Evolutionary conservation across 1,140 invertebrate genomes (phyloP), one percentile per base, ranked within the genome.

Genomic region (Ephestia elutella): DNA sequence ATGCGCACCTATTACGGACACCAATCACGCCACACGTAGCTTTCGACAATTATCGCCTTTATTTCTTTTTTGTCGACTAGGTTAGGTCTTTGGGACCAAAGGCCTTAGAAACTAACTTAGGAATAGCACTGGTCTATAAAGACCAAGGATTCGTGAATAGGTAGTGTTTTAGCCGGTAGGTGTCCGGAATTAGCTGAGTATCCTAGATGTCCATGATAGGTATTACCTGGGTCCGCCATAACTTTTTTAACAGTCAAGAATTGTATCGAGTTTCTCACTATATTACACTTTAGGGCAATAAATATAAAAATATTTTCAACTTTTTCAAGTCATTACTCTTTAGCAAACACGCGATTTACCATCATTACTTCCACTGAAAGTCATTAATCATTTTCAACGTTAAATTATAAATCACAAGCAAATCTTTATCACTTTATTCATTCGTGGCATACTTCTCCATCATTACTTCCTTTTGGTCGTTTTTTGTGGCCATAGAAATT

Each of bases 1-100:
- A 63, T 50, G 60, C 57, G 44, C 69, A 62, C 57, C 49, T 49
- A 54, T 61, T 59, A 57, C 54, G 57, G 57, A 62, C 60, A 65
- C 59, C 44, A 50, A 58, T 60, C 60, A 59, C 48, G 56, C 44
- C 48, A 56, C 19, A 25, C 4, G 13, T 25, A 18, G 50, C 38
- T 44, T 44, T 44, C 13, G 5, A 5, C n/a, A 44, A 44, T 44
- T 44, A 44, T 44, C n/a, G n/a, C n/a, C 13, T 15, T 44, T 44
- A 7, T 44, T 44, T 15, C 32, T 11, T 15, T 44, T 15, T 32
- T 32, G 7, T n/a, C 30, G 7, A 32, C 9, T 10, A 1, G 30
- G 30, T n/a, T n/a, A n/a, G n/a, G n/a, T n/a, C n/a, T n/a, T n/a
- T n/a, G n/a, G n/a, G n/a, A n/a, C n/a, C n/a, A n/a, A n/a, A n/a